These are phyloP conservation scores for Pseudomyrmex dendroicus DNA, from an alignment of 1,140 invertebrate species.

Conservation along the genomic window DNA sequence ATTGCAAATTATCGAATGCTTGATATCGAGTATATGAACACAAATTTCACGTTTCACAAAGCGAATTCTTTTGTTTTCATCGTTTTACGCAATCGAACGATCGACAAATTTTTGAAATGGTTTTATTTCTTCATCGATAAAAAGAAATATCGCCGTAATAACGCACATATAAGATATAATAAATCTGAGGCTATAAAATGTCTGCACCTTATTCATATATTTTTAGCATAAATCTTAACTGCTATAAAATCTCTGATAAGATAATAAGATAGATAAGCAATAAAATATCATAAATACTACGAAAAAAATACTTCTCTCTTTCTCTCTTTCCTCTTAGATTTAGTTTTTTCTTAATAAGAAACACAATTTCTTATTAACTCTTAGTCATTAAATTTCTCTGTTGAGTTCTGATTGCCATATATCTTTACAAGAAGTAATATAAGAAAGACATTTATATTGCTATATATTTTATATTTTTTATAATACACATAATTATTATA, in stretches of 20 bases:
- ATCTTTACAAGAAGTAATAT: not conserved
- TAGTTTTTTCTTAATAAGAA: too few species aligned
- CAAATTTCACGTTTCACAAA: constrained; percentile 17
- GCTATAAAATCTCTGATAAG: constrained; percentile 36
- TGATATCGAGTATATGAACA: not conserved
- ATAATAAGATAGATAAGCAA: constrained; percentile 1
- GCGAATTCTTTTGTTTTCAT: not conserved
- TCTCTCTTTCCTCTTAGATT: constrained; percentile 1
- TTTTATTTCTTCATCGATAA: constrained; percentile 20
- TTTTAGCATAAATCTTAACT: constrained; percentile 45
- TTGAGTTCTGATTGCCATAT: not conserved
- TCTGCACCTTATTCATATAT: constrained; percentile 47
- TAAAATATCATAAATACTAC: constrained; percentile 42
- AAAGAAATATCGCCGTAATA: constrained; percentile 20
- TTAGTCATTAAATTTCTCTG: too few species aligned
- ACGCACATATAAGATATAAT: constrained; percentile 6
- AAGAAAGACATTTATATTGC: too few species aligned
- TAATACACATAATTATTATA: too few species aligned
- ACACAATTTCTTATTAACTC: too few species aligned
- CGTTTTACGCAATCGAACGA: constrained; percentile 7
- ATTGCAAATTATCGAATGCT: not conserved
- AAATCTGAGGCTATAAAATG: constrained; percentile 43
- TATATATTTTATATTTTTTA: too few species aligned
- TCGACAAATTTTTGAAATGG: constrained; percentile 21
- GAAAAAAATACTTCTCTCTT: constrained; percentile 26